These are phyloP conservation scores for Melanargia galathea DNA, from an alignment of 2,888 invertebrate genomes.

Conservation along the genomic window DNA sequence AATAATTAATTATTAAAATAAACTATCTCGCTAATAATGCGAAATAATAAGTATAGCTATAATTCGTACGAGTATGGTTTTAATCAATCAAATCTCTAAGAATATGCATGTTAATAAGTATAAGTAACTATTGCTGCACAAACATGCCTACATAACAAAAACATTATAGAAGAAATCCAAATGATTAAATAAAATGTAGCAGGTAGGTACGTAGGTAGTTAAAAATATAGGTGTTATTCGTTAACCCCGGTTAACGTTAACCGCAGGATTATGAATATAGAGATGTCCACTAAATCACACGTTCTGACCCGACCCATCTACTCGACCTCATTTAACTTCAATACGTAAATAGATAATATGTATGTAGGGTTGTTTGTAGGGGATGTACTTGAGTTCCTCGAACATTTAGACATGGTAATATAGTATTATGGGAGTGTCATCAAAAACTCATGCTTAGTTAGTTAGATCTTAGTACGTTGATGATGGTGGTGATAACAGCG, in stretches of 20 bases:
- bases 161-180: too few relatives aligned
- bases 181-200: background rate
- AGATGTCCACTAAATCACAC: constrained; percentile 12
- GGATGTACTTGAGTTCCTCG: background rate
- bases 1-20: too few relatives aligned
- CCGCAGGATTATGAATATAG: constrained; percentile 5
- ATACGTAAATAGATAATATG: constrained; percentile 1
- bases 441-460: background rate
- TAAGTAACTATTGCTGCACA: too few relatives aligned
- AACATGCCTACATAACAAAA: too few relatives aligned
- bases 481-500: too few relatives aligned
- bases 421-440: background rate
- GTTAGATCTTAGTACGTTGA: too few relatives aligned
- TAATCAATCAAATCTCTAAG: background rate
- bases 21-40: too few relatives aligned
- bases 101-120: background rate
- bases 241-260: background rate
- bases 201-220: background rate
- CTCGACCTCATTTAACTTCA: constrained; percentile 7
- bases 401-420: background rate
- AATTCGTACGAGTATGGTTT: too few relatives aligned
- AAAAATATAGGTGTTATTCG: background rate
- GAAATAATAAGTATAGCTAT: too few relatives aligned
- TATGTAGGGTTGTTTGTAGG: background rate
- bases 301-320: background rate